Evolutionary conservation across 2,888 invertebrate species (phyloP), one percentile per base, ranked within the genome.

Genomic region (Polyploca ridens): DNA sequence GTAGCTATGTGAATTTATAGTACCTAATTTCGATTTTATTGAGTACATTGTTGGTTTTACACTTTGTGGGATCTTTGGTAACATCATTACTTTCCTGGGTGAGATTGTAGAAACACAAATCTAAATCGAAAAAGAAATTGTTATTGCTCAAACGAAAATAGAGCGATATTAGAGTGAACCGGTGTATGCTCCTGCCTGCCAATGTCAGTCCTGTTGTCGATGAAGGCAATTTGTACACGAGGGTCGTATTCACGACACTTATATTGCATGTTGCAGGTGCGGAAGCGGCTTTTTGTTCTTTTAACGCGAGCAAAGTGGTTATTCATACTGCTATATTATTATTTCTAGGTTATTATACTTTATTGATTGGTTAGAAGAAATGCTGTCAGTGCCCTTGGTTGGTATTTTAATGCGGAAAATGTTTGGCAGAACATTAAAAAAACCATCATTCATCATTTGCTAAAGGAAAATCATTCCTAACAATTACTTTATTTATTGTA

Each of bases 171-270:
- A 7, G 49, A 14, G 49, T 49, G 49, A 14, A 16, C 16, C 16
- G 16, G 16, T 16, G 14, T 49, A 49, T 44, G 44, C 49, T 49
- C 2, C 27, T 27, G 27, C 54, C 19, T 19, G 16, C 3, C 54
- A 7, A 19, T 54, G 10, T 10, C 54, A 19, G 46, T 19, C 19
- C 8, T 54, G 7, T 19, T 19, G 14, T 19, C 54, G 10, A 54
- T 54, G 54, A 54, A 19, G 19, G 54, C 54, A 54, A 54, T 54
- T 54, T 54, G 54, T 54, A 54, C 16, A 54, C 8, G 54, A n/a
- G 19, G 7, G 54, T 16, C 19, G 54, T 54, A 54, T 54, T 19
- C 16, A 19, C 10, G 10, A n/a, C 54, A 54, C 54, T 19, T 19
- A 54, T 54, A 19, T 54, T 54, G 54, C 54, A 7, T 54, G 19